Evolutionary conservation across 2,797 vertebrate genomes (phyloP), one percentile per base, ranked within the genome.

Genomic region (Oophaga sylvatica): DNA sequence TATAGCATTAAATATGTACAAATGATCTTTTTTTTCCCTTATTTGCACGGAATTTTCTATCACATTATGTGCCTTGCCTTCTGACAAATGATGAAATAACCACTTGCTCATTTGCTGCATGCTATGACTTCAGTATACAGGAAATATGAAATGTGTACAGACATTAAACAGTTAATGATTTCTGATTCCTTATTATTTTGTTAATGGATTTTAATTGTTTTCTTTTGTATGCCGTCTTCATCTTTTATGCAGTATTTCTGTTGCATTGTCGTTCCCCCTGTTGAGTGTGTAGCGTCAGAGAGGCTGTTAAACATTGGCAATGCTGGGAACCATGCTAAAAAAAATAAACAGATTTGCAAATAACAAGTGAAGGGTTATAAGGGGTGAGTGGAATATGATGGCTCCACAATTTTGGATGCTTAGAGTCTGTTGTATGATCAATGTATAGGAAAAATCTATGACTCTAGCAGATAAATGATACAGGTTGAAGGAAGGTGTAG

Each of bases 51-150:
- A 94, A 94, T 95, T 97, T 97, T 96, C 94, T 95, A 97, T 95
- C 97, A 98, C 97, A 96, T 96, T 95, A 98, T 96, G 98, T 99
- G 97, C 98, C 98, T 99, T 99, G 97, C 96, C 95, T 97, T 96
- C 95, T 90, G 94, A 95, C 95, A 96, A 95, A 94, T 93, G 96
- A 96, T 93, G 96, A 94, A 95, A 95, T 93, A 92, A 93, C 95
- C 94, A 92, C 93, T 85, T 94, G 94, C 92, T 93, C 92, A 93
- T 90, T 90, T 94, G 93, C 94, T 95, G 97, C 97, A 97, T 98
- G 97, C 94, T 88, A 92, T 94, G 94, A 94, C 94, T 95, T 92
- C 94, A 92, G 91, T 94, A 93, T 93, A 91, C 91, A 91, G 89
- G 90, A 90, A 89, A 90, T 81, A 87, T 88, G 48, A 80, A 81